Conservation (phyloP, 2,113 vertebrate genomes). For the Coptodon rendalli region DNA sequence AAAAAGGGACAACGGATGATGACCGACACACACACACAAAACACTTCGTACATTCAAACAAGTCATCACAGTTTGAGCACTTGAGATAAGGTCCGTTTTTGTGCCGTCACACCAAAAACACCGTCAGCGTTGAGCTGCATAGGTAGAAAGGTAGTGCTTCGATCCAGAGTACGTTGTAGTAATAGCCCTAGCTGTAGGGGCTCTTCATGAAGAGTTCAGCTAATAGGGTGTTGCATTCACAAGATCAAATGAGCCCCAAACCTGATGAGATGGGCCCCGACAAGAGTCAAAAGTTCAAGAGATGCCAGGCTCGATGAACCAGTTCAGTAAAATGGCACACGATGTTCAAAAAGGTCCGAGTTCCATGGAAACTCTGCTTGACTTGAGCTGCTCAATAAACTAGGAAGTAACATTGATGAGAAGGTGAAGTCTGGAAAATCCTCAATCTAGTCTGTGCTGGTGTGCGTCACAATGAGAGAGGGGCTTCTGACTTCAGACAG, state of each 20-base stretch:
- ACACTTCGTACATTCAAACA: conserved; percentile 71
- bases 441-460: conserved; percentile 40
- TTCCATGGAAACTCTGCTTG: background rate
- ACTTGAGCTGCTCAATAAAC: background rate
- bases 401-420: background rate
- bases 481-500: background rate
- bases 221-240: conserved; percentile 11
- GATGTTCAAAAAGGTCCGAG: conserved; percentile 2
- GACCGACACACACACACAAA: conserved; percentile 32
- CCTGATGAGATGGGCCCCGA: background rate
- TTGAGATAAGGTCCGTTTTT: conserved; percentile 64
- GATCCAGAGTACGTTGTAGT: conserved; percentile 19
- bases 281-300: background rate
- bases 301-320: background rate
- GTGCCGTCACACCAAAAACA: conserved; percentile 61
- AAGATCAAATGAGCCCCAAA: conserved; percentile 1
- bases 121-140: conserved; percentile 60
- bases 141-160: conserved; percentile 65
- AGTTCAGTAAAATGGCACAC: conserved; percentile 42
- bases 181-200: conserved; percentile 20
- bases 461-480: conserved; percentile 33
- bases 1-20: accelerated
- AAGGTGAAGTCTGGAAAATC: background rate
- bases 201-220: conserved; percentile 7
- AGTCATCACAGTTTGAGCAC: conserved; percentile 85